Base-by-base conservation (phyloP, 2,797 vertebrate genomes). In the Petrocephalus schoutedeni region DNA sequence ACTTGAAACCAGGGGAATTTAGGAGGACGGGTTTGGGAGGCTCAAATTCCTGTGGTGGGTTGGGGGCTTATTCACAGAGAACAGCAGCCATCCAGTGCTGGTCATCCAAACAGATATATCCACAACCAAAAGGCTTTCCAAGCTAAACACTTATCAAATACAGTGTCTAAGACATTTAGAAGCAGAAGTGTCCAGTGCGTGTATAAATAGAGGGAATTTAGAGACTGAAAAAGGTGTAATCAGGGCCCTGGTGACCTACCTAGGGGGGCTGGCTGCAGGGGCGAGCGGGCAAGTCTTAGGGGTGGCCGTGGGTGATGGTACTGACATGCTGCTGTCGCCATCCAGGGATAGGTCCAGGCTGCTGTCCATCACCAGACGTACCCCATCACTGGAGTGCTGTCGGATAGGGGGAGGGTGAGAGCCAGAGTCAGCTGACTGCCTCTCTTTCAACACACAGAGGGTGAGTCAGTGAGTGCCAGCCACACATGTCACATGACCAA, bases 251-350 rank as follows among this genome's bases (percentile, higher is more conserved):
- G 21, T 12, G 45, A 54, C 92, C 95, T 94, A 97, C 97, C 96
- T 95, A 92, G 96, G 95, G 93, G 96, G 96, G 92, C 95, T 96
- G 94, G 95, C 92, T 67, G 95, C 95, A 91, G 93, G 95, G 91
- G 94, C 88, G 14, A 88, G 90, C 0, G 95, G 93, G 93, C 94
- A 95, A 88, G 92, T 95, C 93, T 96, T 97, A 92, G 93, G 92
- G 93, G 95, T 92, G 92, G 95, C 95, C 0, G 96, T 97, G 84
- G 97, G 97, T 1, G 97, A 97, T 94, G 97, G 97, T 94, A 97
- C 96, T 91, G 97, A 97, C 94, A 97, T 97, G 95, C 97, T 98
- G 95, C 97, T 97, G 90, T 98, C 97, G 91, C 97, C 97, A 94
- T 98, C 97, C 93, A 97, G 91, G 32, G 96, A 97, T 89, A 97